Conservation (phyloP, 2,797 vertebrate species). For the Gallinago nigripennis region DNA sequence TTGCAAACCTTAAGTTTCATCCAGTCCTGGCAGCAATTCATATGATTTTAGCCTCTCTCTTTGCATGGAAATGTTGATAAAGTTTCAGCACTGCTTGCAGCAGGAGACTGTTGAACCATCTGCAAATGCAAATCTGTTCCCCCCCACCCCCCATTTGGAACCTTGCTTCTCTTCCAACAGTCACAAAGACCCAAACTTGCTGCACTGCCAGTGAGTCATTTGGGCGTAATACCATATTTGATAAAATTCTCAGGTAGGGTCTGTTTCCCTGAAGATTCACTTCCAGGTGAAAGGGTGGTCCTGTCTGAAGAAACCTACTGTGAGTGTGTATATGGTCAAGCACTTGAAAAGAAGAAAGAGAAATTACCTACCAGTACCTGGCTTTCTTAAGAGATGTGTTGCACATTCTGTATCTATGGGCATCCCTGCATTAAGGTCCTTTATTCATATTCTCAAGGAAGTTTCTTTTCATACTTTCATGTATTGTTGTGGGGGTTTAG, state of each 20-base stretch:
- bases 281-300: neutral
- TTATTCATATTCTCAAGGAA: neutral
- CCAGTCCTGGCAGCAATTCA: neutral
- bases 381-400: neutral
- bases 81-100: neutral
- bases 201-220: neutral
- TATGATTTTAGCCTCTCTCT: neutral
- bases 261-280: neutral
- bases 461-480: neutral
- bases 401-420: neutral
- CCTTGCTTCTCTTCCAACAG: neutral
- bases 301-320: neutral
- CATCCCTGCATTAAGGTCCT: neutral
- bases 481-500: neutral
- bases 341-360: neutral
- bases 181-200: neutral
- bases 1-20: neutral
- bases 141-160: neutral
- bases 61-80: neutral
- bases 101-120: neutral
- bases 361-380: neutral
- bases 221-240: neutral
- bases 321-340: neutral
- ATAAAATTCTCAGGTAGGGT: neutral
- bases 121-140: neutral